These are phyloP conservation scores for Platerodrilus igneus DNA, from an alignment of 2,888 invertebrate species.

Conservation along the genomic window DNA sequence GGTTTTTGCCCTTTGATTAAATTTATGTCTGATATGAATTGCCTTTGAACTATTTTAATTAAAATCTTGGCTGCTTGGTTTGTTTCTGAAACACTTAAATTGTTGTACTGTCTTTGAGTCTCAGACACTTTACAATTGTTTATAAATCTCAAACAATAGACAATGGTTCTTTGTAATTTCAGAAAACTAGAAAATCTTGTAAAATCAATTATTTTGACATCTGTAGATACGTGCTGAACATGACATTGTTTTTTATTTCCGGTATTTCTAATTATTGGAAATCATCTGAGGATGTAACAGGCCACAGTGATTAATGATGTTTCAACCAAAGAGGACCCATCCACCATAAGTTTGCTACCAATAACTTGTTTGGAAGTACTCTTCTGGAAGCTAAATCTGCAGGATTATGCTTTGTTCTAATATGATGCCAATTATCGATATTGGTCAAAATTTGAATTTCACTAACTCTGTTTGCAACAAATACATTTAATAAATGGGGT, in stretches of 20 bases:
- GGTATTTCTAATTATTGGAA: too few species aligned
- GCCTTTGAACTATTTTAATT: too few species aligned
- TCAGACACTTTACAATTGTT: too few species aligned
- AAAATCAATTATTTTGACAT: constrained; percentile 1
- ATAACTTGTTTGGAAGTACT: neutral
- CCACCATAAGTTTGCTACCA: constrained; percentile 4
- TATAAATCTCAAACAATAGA: too few species aligned
- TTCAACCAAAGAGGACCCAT: constrained; percentile 4
- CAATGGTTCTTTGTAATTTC: too few species aligned
- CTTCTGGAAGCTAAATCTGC: constrained; percentile 8
- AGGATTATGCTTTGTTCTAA: constrained; percentile 2
- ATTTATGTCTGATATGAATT: too few species aligned
- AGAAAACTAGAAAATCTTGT: too few species aligned
- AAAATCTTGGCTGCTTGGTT: too few species aligned
- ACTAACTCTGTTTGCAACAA: constrained; percentile 3
- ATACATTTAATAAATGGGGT: neutral
- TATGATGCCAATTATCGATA: constrained; percentile 1
- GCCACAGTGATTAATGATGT: neutral
- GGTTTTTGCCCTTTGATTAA: too few species aligned
- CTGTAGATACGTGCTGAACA: neutral
- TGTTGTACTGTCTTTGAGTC: too few species aligned
- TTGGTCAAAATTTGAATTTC: neutral
- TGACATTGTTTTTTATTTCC: neutral
- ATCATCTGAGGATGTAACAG: too few species aligned
- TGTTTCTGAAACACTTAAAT: too few species aligned